Percentiles rank a stretch among this genome's conserved stretches.
phyloP scores from a whole-genome alignment of 1,140 invertebrate species.

The Aleiodes sp. region DNA sequence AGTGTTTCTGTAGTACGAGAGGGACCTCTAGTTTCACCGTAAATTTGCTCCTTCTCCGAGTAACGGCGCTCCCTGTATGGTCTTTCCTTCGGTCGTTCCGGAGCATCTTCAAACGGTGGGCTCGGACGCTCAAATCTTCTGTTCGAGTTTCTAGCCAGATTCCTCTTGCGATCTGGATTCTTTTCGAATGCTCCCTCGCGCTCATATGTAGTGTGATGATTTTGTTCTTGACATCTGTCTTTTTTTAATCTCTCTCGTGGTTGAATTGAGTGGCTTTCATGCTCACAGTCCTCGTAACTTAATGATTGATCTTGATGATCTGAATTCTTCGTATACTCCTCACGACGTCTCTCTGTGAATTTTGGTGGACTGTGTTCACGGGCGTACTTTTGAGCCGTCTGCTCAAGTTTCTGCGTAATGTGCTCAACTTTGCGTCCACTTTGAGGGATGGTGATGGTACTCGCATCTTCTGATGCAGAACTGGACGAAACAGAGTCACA shows the following conservation, averaged over 20 bases:
- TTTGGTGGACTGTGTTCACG: slow-evolving; percentile 62
- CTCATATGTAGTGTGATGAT: slow-evolving; percentile 18
- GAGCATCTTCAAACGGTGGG: slow-evolving; percentile 61
- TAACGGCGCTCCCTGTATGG: slow-evolving; percentile 49
- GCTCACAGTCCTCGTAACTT: slow-evolving; percentile 45
- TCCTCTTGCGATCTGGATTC: slow-evolving; percentile 49
- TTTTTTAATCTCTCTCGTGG: slow-evolving; percentile 37
- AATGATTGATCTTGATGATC: slow-evolving; percentile 42
- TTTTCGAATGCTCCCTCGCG: slow-evolving; percentile 54
- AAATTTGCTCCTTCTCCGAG: slow-evolving; percentile 62
- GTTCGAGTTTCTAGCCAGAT: slow-evolving; percentile 45
- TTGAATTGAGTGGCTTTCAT: slow-evolving; percentile 27
- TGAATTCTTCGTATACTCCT: slow-evolving; percentile 52
- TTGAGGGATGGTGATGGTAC: slow-evolving; percentile 60
- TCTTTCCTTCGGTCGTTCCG: slow-evolving; percentile 54
- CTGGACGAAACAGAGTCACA: slow-evolving; percentile 50
- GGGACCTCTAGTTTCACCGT: slow-evolving; percentile 52
- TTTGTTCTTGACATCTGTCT: slow-evolving; percentile 4
- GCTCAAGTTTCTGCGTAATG: slow-evolving; percentile 63
- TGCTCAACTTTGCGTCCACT: slow-evolving; percentile 63
- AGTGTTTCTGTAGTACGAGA: slow-evolving; percentile 36
- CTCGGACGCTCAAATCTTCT: slow-evolving; percentile 58
- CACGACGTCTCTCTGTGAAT: slow-evolving; percentile 51
- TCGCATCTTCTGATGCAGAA: slow-evolving; percentile 60
- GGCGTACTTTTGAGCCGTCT: slow-evolving; percentile 64